Evolutionary conservation across 2,888 invertebrate genomes (phyloP).

Genomic region (Neuroscelio doddi): DNA sequence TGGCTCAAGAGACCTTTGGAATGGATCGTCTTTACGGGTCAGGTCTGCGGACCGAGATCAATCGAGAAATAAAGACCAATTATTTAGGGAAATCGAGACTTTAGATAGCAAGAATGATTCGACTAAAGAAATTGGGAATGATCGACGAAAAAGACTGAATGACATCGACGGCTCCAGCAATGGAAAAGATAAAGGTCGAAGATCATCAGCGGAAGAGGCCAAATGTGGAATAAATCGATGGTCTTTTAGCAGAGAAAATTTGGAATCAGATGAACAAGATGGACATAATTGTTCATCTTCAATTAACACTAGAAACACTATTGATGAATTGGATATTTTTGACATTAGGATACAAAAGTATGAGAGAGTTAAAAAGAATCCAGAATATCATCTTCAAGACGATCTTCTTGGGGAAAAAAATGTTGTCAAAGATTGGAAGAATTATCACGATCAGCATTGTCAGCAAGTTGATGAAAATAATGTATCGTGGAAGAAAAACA

Average conservation of each 20-base stretch:
- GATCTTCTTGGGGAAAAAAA: background rate
- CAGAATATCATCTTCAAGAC: background rate
- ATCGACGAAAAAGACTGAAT: constrained; percentile 31
- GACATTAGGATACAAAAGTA: background rate
- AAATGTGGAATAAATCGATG: constrained; percentile 18
- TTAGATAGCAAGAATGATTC: constrained; percentile 14
- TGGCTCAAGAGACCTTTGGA: constrained; percentile 28
- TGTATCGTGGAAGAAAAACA: constrained; percentile 13
- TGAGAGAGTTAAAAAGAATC: background rate
- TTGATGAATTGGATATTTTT: background rate
- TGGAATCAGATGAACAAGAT: constrained; percentile 45
- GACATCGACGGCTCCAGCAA: constrained; percentile 18
- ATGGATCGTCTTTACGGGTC: constrained; percentile 6
- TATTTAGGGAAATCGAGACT: constrained; percentile 16
- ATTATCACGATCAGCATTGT: constrained; percentile 14
- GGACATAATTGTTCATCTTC: constrained; percentile 34
- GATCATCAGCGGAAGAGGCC: constrained; percentile 36
- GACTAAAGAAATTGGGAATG: constrained; percentile 18
- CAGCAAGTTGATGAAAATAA: constrained; percentile 10
- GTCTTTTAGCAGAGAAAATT: constrained; percentile 6
- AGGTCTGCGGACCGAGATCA: no score
- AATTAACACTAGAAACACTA: no score
- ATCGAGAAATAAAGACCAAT: background rate
- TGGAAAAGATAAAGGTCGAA: background rate
- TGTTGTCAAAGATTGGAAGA: background rate